These are phyloP conservation scores for Salminus brasiliensis DNA, from an alignment of 2,113 vertebrate genomes.

Conservation along the genomic window DNA sequence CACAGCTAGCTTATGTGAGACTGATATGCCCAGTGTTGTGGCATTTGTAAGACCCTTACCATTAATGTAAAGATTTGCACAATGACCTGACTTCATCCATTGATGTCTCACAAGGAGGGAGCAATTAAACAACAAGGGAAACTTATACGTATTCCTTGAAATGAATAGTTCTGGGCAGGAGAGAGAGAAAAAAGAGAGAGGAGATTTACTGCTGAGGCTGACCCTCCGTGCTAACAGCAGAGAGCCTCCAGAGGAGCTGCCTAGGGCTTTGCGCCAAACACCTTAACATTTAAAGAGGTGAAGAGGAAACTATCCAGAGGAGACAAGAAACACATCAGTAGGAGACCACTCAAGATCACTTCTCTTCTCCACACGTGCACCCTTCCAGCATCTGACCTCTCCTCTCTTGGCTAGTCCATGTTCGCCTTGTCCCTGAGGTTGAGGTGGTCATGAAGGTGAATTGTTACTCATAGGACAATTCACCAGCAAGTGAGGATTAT, in stretches of 20 bases:
- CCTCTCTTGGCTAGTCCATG: slow-evolving; percentile 15
- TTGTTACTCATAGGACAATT: slow-evolving; percentile 42
- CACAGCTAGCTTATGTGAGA: slow-evolving; percentile 16
- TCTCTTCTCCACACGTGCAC: slow-evolving; percentile 50
- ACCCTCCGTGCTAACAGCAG: slow-evolving; percentile 78
- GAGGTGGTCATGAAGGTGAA: slow-evolving; percentile 19
- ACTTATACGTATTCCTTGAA: slow-evolving; percentile 47
- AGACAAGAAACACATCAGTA: slow-evolving; percentile 81
- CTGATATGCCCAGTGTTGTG: neutral
- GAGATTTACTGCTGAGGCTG: slow-evolving; percentile 84
- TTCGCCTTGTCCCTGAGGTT: slow-evolving; percentile 42
- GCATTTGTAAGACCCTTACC: slow-evolving; percentile 2
- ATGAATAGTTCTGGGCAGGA: slow-evolving; percentile 79
- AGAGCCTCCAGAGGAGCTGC: slow-evolving; percentile 83
- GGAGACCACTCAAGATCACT: slow-evolving; percentile 66
- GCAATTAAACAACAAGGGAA: slow-evolving; percentile 42
- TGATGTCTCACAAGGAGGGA: slow-evolving; percentile 34
- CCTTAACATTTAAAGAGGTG: slow-evolving; percentile 99
- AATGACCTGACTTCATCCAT: slow-evolving; percentile 32
- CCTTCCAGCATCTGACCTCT: slow-evolving; percentile 20
- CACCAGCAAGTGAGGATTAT: slow-evolving; percentile 43
- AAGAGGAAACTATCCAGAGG: slow-evolving; percentile 94
- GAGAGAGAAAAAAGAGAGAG: slow-evolving; percentile 53
- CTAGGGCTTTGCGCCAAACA: slow-evolving; percentile 86
- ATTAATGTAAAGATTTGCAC: slow-evolving; percentile 31